A percentile compares a stretch with the other conserved stretches of the same genome.
Conservation (phyloP, 2,797 vertebrate species). For the Gallinago solitaria region DNA sequence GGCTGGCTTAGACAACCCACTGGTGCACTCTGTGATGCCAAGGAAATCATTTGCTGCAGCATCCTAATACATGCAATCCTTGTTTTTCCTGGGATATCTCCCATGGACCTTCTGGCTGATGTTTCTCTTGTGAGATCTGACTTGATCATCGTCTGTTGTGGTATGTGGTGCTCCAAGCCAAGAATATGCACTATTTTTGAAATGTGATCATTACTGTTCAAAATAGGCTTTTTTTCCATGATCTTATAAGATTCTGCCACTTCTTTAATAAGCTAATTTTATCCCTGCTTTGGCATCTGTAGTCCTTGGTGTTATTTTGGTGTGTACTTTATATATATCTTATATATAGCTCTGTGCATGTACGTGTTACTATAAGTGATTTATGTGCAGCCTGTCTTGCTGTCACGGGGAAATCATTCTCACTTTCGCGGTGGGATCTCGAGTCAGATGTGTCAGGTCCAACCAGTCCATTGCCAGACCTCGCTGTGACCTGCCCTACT, state of each 20-base stretch:
- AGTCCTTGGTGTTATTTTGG: background rate
- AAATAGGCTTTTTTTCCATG: slow-evolving; percentile 32
- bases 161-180: slow-evolving; percentile 9
- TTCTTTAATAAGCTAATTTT: slow-evolving; percentile 20
- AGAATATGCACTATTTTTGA: slow-evolving; percentile 25
- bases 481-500: background rate
- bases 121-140: background rate
- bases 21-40: background rate
- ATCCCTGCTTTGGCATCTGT: background rate
- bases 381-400: background rate
- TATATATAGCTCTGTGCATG: background rate
- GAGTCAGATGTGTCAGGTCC: background rate
- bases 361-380: background rate
- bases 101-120: background rate
- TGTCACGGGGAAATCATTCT: background rate
- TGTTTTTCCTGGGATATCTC: slow-evolving; percentile 10
- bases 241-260: background rate
- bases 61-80: background rate
- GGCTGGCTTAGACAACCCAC: background rate
- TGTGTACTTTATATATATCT: background rate
- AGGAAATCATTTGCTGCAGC: background rate
- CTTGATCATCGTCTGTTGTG: background rate
- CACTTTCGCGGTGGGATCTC: background rate
- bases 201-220: slow-evolving; percentile 6
- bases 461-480: background rate